Percentiles rank a stretch among this genome's conserved stretches.
These are phyloP conservation scores for Xiphophorus maculatus DNA, from an alignment of 2,113 vertebrate species.

Conservation along the genomic window DNA sequence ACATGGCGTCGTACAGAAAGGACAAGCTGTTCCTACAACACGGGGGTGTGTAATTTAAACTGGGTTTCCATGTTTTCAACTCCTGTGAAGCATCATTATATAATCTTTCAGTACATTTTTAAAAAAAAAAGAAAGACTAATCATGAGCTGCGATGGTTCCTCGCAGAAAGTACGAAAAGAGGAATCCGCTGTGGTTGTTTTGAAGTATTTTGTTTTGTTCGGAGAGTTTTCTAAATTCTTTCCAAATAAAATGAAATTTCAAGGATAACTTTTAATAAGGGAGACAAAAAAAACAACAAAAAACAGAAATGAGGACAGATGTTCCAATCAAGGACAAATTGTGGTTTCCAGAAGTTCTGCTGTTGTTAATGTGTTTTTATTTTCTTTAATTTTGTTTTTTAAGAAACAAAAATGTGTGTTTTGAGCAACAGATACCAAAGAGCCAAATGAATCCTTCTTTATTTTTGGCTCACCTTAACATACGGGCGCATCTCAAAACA, in stretches of 20 bases:
- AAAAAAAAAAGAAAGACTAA: conserved; percentile 23
- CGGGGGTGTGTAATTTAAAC: conserved; percentile 55
- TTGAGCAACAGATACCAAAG: conserved; percentile 70
- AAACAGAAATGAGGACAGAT: neutral
- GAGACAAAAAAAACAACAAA: neutral
- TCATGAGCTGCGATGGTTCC: conserved; percentile 47
- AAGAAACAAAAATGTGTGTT: conserved; percentile 40
- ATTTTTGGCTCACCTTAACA: conserved; percentile 48
- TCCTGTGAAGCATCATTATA: conserved; percentile 27
- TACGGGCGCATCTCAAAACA: neutral
- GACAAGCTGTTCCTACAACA: conserved; percentile 31
- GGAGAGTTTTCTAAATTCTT: conserved; percentile 35
- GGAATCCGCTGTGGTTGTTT: conserved; percentile 19
- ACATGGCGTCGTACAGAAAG: conserved; percentile 33
- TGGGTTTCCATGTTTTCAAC: conserved; percentile 46
- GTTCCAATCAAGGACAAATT: conserved; percentile 37
- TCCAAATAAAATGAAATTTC: conserved; percentile 52
- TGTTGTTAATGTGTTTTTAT: conserved; percentile 69
- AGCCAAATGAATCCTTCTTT: conserved; percentile 53
- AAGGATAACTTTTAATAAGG: conserved; percentile 30
- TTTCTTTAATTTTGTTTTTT: conserved; percentile 4
- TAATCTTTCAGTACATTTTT: conserved; percentile 24
- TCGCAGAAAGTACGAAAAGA: conserved; percentile 32
- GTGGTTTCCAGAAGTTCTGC: conserved; percentile 67
- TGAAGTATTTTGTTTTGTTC: conserved; percentile 18